phyloP scores from a whole-genome alignment of 2,888 invertebrate genomes.

The Mythimna lalbum region DNA sequence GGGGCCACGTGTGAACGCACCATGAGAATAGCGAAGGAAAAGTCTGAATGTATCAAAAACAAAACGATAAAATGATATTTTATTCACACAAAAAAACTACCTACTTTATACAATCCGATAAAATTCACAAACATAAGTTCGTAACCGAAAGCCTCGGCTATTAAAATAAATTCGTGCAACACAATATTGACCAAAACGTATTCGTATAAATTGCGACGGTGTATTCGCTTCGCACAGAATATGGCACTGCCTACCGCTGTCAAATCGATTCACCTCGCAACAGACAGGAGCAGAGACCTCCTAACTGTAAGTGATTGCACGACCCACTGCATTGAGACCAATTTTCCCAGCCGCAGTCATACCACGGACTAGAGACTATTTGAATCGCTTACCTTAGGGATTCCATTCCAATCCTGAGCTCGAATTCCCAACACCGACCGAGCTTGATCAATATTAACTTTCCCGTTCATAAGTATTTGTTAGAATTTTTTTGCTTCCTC shows the following conservation, averaged over 20 bases:
- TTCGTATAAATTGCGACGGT: slow-evolving; percentile 27
- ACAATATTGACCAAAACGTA: slow-evolving; percentile 15
- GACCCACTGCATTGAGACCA: slow-evolving; percentile 58
- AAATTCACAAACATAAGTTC: slow-evolving; percentile 10
- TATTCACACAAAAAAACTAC: slow-evolving; percentile 7
- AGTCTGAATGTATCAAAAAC: not conserved
- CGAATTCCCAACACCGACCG: slow-evolving; percentile 44
- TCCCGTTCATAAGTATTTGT: slow-evolving; percentile 58
- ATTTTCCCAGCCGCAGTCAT: slow-evolving; percentile 59
- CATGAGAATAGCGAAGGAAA: not conserved
- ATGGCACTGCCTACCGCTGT: slow-evolving; percentile 36
- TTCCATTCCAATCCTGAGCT: slow-evolving; percentile 59
- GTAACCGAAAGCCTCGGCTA: not conserved
- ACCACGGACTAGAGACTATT: slow-evolving; percentile 54
- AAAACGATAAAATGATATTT: not conserved
- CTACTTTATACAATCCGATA: not conserved
- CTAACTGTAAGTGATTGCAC: slow-evolving; percentile 60
- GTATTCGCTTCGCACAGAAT: slow-evolving; percentile 25
- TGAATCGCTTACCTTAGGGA: slow-evolving; percentile 64
- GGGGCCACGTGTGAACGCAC: too few species aligned
- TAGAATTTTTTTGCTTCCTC: slow-evolving; percentile 36
- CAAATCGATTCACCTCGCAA: slow-evolving; percentile 55
- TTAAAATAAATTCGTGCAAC: slow-evolving; percentile 9
- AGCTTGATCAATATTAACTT: slow-evolving; percentile 63
- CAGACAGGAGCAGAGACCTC: slow-evolving; percentile 49